Percentiles rank a stretch among this genome's conserved stretches.
These are phyloP conservation scores for Pongo abelii DNA, from an alignment of 2,113 vertebrate species.

Conservation along the genomic window DNA sequence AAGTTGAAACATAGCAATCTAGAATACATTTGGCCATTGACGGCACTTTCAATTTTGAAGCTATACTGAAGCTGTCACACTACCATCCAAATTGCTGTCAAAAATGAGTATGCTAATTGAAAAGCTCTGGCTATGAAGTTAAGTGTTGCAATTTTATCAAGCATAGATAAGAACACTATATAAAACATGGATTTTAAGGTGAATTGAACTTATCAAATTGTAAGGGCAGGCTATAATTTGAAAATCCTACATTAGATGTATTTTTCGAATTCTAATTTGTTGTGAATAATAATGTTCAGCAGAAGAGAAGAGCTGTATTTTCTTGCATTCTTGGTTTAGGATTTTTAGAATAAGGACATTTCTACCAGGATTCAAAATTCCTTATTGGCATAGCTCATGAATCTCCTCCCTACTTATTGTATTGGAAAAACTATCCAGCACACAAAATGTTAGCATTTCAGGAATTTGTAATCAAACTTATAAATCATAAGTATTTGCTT, in stretches of 20 bases:
- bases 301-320: background rate
- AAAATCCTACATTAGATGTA: background rate
- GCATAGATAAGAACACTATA: background rate
- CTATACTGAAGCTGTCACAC: background rate
- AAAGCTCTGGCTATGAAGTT: conserved; percentile 28
- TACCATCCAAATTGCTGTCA: background rate
- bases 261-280: background rate
- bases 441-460: background rate
- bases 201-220: background rate
- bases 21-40: background rate
- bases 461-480: background rate
- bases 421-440: background rate
- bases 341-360: background rate
- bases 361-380: background rate
- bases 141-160: background rate
- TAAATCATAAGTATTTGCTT: background rate
- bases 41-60: background rate
- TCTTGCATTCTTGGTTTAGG: background rate
- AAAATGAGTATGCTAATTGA: background rate
- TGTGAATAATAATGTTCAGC: background rate
- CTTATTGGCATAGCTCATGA: background rate
- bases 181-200: background rate
- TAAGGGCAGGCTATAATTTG: background rate
- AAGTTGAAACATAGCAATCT: conserved; percentile 29
- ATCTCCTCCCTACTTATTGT: background rate